Evolutionary conservation across 2,797 vertebrate species (phyloP).

Genomic region (Sardinella longiceps): DNA sequence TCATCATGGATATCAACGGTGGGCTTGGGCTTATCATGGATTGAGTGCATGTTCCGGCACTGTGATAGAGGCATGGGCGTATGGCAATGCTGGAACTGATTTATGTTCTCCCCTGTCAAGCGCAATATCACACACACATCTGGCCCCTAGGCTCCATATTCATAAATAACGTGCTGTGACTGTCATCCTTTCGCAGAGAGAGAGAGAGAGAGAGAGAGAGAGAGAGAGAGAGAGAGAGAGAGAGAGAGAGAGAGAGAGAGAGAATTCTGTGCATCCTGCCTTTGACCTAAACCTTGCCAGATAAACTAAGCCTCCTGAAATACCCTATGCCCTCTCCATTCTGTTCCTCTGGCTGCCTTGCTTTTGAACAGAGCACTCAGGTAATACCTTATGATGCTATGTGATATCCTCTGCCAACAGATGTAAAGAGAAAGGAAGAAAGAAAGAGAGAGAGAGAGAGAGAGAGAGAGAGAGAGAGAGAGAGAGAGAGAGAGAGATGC

Average conservation of each 20-base stretch:
- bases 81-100: conserved; percentile 19
- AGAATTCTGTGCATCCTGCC: not conserved
- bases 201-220: not conserved
- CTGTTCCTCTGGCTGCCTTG: not conserved
- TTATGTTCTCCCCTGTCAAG: conserved; percentile 12
- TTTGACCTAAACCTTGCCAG: not conserved
- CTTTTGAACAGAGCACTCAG: not conserved
- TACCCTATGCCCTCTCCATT: not conserved
- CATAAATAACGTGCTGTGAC: conserved; percentile 16
- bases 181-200: conserved; percentile 12
- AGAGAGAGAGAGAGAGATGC: not conserved
- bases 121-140: conserved; percentile 26
- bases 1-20: conserved; percentile 18
- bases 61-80: conserved; percentile 16
- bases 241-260: not conserved
- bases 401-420: not conserved
- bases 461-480: not conserved
- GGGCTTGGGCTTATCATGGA: not conserved
- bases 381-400: conserved; percentile 2
- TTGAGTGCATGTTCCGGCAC: conserved; percentile 14
- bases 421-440: not conserved
- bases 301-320: not conserved
- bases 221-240: not conserved
- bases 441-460: not conserved
- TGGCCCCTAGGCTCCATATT: conserved; percentile 26